Conservation (phyloP, 2,113 vertebrate species). For the Antechinus flavipes region DNA sequence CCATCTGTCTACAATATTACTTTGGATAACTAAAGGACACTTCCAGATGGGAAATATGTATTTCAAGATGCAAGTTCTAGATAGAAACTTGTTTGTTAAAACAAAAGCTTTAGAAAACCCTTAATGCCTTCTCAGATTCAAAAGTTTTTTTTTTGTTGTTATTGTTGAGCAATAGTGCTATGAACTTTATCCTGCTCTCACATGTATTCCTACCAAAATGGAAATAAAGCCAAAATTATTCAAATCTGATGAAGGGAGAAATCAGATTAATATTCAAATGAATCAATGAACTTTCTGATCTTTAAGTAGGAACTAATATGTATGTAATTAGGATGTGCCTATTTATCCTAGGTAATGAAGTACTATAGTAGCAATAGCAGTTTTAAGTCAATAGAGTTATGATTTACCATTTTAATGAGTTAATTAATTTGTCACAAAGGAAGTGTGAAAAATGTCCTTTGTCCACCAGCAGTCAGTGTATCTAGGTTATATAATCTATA, state of each 20-base stretch:
- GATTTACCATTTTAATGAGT: not conserved
- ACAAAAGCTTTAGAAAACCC: not conserved
- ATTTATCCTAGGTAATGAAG: not conserved
- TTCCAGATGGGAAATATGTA: not conserved
- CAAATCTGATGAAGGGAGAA: not conserved
- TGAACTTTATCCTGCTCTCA: not conserved
- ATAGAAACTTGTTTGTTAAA: not conserved
- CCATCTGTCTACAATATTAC: not conserved
- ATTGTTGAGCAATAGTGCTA: not conserved
- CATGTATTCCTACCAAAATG: not conserved
- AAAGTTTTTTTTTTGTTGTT: not conserved
- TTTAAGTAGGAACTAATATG: not conserved
- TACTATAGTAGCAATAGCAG: not conserved
- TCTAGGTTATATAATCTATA: not conserved
- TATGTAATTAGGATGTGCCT: not conserved
- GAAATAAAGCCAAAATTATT: not conserved
- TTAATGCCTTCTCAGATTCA: not conserved
- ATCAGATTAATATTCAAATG: not conserved
- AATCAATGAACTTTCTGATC: not conserved
- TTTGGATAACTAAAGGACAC: conserved; percentile 14
- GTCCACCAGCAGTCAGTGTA: not conserved
- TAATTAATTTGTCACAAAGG: not conserved
- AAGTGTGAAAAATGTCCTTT: not conserved
- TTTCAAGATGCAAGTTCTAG: conserved; percentile 22
- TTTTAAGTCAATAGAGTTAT: not conserved